Evolutionary conservation across 2,113 vertebrate genomes (phyloP).

Genomic region (Sphaerodactylus townsendi): DNA sequence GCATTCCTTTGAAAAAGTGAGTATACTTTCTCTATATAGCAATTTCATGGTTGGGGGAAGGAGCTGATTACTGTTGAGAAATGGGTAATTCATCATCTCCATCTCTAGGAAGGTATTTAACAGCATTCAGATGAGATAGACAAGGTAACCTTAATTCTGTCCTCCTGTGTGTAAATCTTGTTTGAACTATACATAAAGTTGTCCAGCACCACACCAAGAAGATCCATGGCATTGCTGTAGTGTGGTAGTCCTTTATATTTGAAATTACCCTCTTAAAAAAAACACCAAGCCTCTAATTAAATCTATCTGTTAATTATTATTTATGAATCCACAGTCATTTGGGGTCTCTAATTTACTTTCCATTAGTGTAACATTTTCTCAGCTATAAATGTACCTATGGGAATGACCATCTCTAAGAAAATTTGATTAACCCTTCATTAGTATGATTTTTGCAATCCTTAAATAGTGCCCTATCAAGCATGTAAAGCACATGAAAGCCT

Average conservation of each 20-base stretch:
- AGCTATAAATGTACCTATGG: background rate
- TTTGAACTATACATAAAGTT: constrained; percentile 12
- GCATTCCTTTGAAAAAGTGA: constrained; percentile 31
- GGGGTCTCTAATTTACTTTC: constrained; percentile 1
- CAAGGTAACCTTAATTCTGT: constrained; percentile 34
- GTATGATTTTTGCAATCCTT: background rate
- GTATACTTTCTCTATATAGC: constrained; percentile 36
- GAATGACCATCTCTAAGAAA: background rate
- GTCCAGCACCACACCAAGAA: background rate
- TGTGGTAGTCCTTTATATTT: background rate
- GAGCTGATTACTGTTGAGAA: constrained; percentile 43
- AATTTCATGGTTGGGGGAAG: constrained; percentile 45
- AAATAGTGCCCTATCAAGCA: background rate
- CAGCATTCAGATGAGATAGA: constrained; percentile 27
- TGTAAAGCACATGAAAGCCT: background rate
- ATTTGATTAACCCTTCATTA: constrained; percentile 9
- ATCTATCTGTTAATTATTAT: constrained; percentile 18
- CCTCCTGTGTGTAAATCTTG: constrained; percentile 9
- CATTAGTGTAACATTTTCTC: background rate
- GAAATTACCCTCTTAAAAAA: background rate
- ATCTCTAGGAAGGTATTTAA: constrained; percentile 50
- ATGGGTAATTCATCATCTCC: constrained; percentile 51
- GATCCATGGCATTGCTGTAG: background rate
- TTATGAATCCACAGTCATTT: background rate
- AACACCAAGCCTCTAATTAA: background rate